Evolutionary conservation across 2,888 invertebrate species (phyloP), one percentile per base, ranked within the genome.

Genomic region (Agrilus mali): DNA sequence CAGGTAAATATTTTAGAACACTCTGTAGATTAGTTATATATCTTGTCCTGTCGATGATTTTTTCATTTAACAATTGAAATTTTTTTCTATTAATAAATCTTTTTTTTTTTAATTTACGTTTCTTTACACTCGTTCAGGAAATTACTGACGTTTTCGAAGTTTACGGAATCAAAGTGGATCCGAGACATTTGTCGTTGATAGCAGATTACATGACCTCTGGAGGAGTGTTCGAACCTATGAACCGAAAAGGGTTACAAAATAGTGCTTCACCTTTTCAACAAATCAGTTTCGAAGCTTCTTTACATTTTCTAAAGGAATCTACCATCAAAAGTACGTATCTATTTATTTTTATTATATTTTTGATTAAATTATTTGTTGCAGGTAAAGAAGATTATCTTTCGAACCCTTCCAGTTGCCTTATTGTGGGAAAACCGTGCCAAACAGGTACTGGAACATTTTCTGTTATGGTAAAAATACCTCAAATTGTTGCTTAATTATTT

Each of bases 151-250:
- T 98, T 31, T 99, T 99, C 66, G 86, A 86, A 53, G 93, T 92
- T 1, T 99, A 99, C 58, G 96, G 96, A 20, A 99, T 99, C 57
- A 79, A 80, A 7, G 95, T 99, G 3, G 92, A 97, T 68, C 82
- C 87, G 1, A 75, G 97, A 17, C 98, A 99, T 75, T 73, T 99
- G 57, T 79, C 82, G 0, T 70, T 99, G 5, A 79, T 97, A 41
- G 89, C 97, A 0, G 97, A 98, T 69, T 97, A 96, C 63, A 97
- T 99, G 97, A 98, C 96, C 0, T 92, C 81, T 55, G 86, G 87
- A 57, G 98, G 98, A 0, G 70, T 73, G 1, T 94, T 87, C 60
- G 82, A 84, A 57, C 87, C 97, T 0, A 79, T 97, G 66, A 97
- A 87, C 62, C 74, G 98, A 17, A 80, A 77, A 55, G 92, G 94